Base-by-base conservation (phyloP, 2,888 invertebrate species). In the Scaptomyza reducta region DNA sequence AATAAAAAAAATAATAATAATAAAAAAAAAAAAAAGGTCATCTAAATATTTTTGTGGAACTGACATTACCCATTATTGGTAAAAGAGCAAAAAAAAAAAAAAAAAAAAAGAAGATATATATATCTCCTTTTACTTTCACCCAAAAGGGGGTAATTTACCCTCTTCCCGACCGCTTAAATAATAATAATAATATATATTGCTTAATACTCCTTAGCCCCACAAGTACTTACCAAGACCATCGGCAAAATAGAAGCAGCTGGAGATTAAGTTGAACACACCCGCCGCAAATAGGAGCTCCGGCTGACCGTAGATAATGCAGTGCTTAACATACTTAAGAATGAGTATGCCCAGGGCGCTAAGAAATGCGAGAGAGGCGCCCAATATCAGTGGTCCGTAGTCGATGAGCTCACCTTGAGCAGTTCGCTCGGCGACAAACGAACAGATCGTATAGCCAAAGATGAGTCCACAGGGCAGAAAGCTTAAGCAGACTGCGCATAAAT, bases 181-280 rank as follows among this genome's bases (percentile, higher is more conserved):
- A 27, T 27, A 27, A 7, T 27, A 27, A 27, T 27, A 27, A 27
- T 0, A 27, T 27, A 27, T 27, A 27, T 27, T 6, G 7, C 27
- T 27, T 1, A 27, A 27, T 27, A 27, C 7, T 27, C 7, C 10
- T 10, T 31, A 31, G 31, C n/a, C n/a, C n/a, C n/a, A n/a, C 31
- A 31, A 0, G n/a, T 42, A 44, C 90, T 90, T 64, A 90, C 90
- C 90, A 55, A 81, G 77, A 22, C 87, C 83, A 64, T 89, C 79
- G 42, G 83, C 89, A 74, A 90, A 90, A 69, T 89, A 90, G 62
- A 90, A 91, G 38, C 89, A 87, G 56, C 91, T 90, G n/a, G 87
- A 88, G 11, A 90, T 62, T 18, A 90, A 68, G 85, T 89, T 80
- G 51, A 90, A 85, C 4, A 59, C 68, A 4, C 70, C 86, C 0